Percentiles rank a stretch among this genome's conserved stretches.
These are phyloP conservation scores for Molorchus minor DNA, from an alignment of 2,888 invertebrate species.

Conservation along the genomic window DNA sequence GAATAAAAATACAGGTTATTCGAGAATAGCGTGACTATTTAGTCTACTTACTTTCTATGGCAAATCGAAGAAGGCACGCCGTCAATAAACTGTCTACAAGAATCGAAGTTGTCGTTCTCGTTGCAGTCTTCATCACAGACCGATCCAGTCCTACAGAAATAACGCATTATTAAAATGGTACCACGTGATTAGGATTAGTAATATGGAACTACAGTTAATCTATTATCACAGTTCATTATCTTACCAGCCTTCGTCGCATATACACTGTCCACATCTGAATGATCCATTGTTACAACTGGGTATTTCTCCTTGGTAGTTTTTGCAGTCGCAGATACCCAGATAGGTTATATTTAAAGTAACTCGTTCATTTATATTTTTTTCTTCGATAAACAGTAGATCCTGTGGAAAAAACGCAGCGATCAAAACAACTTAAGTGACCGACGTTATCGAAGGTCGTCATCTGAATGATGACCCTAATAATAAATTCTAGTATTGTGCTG, in stretches of 20 bases:
- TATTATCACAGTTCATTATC: slow-evolving; percentile 14
- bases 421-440: too few species aligned
- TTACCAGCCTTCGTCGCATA: slow-evolving; percentile 42
- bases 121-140: slow-evolving; percentile 39
- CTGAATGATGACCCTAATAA: too few species aligned
- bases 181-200: too few species aligned
- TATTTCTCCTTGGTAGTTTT: slow-evolving; percentile 27
- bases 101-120: slow-evolving; percentile 21
- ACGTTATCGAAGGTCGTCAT: too few species aligned
- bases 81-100: slow-evolving; percentile 54
- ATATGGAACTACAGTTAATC: background rate
- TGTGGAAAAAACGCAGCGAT: slow-evolving; percentile 20
- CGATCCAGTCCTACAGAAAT: slow-evolving; percentile 40
- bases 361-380: slow-evolving; percentile 77
- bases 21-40: too few species aligned
- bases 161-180: too few species aligned
- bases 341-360: slow-evolving; percentile 75
- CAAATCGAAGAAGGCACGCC: slow-evolving; percentile 30
- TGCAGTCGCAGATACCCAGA: slow-evolving; percentile 43
- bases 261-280: slow-evolving; percentile 39
- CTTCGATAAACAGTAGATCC: slow-evolving; percentile 72
- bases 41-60: slow-evolving; percentile 35
- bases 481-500: too few species aligned
- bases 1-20: too few species aligned
- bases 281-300: slow-evolving; percentile 36